These are phyloP conservation scores for Hydropsyche tenuis DNA, from an alignment of 1,140 invertebrate species.

Conservation along the genomic window DNA sequence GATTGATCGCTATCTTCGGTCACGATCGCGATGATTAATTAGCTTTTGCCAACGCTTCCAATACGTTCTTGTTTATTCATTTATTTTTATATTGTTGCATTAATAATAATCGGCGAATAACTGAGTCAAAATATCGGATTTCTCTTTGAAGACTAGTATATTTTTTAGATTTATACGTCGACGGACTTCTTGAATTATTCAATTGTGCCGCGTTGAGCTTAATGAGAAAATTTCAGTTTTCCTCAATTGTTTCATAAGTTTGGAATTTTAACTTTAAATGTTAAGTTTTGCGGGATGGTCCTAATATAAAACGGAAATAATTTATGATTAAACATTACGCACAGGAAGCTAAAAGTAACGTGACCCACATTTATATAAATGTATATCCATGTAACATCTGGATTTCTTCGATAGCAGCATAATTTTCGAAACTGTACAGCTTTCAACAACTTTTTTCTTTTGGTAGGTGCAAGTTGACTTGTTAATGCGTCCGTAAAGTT, in stretches of 20 bases:
- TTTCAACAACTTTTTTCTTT: conserved; percentile 7
- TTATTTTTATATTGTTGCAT: too few species aligned
- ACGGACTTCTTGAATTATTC: too few species aligned
- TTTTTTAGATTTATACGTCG: too few species aligned
- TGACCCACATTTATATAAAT: conserved; percentile 17
- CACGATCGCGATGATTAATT: conserved; percentile 22
- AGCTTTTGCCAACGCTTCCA: not conserved
- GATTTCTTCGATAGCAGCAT: not conserved
- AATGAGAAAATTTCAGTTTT: not conserved
- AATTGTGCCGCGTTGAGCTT: not conserved
- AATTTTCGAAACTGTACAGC: not conserved
- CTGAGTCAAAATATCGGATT: too few species aligned
- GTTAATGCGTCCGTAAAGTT: not conserved
- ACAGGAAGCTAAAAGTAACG: not conserved
- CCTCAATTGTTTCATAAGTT: not conserved
- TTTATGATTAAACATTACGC: not conserved
- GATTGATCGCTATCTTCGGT: conserved; percentile 16
- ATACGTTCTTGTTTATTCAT: not conserved
- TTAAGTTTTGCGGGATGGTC: too few species aligned
- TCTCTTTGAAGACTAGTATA: too few species aligned
- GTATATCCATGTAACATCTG: conserved; percentile 9
- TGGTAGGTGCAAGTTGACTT: not conserved
- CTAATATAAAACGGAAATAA: too few species aligned
- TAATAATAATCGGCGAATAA: conserved; percentile 8
- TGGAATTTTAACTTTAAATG: not conserved